phyloP scores from a whole-genome alignment of 2,888 invertebrate genomes.

The Neocrepidodera transversa region DNA sequence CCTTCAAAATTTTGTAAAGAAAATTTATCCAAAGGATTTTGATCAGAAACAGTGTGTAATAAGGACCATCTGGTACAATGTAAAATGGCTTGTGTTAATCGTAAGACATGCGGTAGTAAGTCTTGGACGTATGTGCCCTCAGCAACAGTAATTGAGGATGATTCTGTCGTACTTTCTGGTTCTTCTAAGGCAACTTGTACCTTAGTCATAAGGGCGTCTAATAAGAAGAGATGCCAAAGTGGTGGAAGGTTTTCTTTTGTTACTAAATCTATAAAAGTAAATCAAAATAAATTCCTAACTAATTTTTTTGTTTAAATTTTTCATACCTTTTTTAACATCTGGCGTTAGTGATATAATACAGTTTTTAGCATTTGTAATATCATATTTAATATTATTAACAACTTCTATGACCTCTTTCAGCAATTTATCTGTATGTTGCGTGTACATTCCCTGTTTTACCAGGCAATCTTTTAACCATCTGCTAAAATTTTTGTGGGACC shows the following conservation, averaged over 20 bases:
- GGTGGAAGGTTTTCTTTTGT: conserved; percentile 67
- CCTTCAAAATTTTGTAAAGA: conserved; percentile 60
- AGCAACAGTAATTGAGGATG: conserved; percentile 47
- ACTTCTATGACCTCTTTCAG: conserved; percentile 75
- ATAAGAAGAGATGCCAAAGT: conserved; percentile 74
- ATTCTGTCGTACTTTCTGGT: conserved; percentile 57
- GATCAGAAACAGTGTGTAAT: conserved; percentile 56
- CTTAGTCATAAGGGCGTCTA: conserved; percentile 79
- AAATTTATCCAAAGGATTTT: conserved; percentile 59
- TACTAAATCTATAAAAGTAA: conserved; percentile 48
- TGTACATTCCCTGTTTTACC: conserved; percentile 87
- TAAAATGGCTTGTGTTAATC: conserved; percentile 70
- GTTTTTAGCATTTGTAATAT: conserved; percentile 68
- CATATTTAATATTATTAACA: conserved; percentile 70
- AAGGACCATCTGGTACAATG: conserved; percentile 67
- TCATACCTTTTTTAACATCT: conserved; percentile 57
- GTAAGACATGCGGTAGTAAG: conserved; percentile 71
- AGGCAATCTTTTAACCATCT: conserved; percentile 92
- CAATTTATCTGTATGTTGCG: conserved; percentile 77
- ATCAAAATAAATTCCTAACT: neutral
- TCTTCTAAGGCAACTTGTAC: conserved; percentile 71
- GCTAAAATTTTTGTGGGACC: conserved; percentile 82
- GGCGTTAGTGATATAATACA: conserved; percentile 65
- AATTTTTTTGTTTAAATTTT: neutral
- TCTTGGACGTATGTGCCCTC: conserved; percentile 64